phyloP scores from a whole-genome alignment of 1,140 invertebrate species.

The Paraescarpia echinospica region DNA sequence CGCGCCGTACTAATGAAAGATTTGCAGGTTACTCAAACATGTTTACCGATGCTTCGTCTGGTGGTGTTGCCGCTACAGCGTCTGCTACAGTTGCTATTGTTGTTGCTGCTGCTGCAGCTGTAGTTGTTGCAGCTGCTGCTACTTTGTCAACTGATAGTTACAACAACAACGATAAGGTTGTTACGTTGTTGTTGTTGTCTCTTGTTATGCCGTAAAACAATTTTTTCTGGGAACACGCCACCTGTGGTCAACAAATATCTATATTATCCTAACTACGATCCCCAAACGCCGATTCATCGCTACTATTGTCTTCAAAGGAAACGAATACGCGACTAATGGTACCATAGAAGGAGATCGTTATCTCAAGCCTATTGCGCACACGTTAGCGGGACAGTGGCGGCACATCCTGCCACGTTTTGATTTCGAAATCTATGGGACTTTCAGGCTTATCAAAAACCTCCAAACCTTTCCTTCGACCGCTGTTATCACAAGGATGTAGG shows the following conservation, averaged over 20 bases:
- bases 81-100: not conserved
- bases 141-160: not conserved
- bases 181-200: not conserved
- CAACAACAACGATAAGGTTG: too few relatives aligned
- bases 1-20: not conserved
- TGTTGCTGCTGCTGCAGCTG: not conserved
- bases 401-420: too few relatives aligned
- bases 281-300: not conserved
- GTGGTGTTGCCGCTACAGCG: not conserved
- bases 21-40: not conserved
- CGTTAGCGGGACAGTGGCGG: not conserved
- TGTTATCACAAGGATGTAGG: too few relatives aligned
- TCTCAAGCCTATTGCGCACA: not conserved
- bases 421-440: too few relatives aligned
- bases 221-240: not conserved
- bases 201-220: not conserved
- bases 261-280: not conserved
- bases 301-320: not conserved
- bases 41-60: not conserved
- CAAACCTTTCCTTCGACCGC: too few relatives aligned
- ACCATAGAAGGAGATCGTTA: not conserved
- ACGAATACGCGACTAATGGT: not conserved
- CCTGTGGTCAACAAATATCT: not conserved
- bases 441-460: too few relatives aligned
- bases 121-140: not conserved